Conservation (phyloP, 64 coral and sea anemone species). For the Montipora foliosa region DNA sequence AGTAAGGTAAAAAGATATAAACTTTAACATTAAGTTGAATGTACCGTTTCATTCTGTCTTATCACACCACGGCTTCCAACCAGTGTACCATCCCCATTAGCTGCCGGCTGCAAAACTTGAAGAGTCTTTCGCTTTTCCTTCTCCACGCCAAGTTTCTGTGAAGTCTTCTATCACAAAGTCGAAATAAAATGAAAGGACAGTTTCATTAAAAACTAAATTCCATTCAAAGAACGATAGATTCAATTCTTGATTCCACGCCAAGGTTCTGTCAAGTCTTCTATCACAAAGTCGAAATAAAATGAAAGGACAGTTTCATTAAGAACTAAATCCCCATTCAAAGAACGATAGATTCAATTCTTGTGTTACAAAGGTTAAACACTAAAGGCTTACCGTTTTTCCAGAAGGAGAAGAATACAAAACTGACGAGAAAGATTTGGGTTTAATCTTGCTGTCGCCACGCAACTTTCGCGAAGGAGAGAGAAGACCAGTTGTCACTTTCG, state of each 20-base stretch:
- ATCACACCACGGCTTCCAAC: slow-evolving; percentile 69
- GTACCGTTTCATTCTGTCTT: slow-evolving; percentile 51
- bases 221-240: too few species aligned
- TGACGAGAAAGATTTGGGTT: slow-evolving; percentile 65
- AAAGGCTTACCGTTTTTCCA: slow-evolving; percentile 23
- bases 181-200: too few species aligned
- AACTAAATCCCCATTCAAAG: too few species aligned
- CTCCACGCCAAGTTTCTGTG: slow-evolving; percentile 60
- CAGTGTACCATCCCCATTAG: slow-evolving; percentile 86
- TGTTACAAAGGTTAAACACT: too few species aligned
- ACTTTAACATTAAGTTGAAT: neutral
- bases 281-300: too few species aligned
- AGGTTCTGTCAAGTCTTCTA: slow-evolving; percentile 50
- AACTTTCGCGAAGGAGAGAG: slow-evolving; percentile 68
- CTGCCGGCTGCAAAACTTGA: slow-evolving; percentile 93
- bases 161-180: too few species aligned
- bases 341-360: too few species aligned
- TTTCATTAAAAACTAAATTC: too few species aligned
- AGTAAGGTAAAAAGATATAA: neutral
- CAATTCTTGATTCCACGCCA: neutral
- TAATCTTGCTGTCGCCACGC: slow-evolving; percentile 60
- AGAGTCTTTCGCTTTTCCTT: slow-evolving; percentile 87
- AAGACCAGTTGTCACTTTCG: slow-evolving; percentile 63
- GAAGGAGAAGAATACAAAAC: slow-evolving; percentile 74
- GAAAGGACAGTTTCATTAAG: too few species aligned